A percentile compares a stretch with the other conserved stretches of the same genome.
Evolutionary conservation across 2,888 invertebrate species (phyloP).

Genomic region (Achlya flavicornis): DNA sequence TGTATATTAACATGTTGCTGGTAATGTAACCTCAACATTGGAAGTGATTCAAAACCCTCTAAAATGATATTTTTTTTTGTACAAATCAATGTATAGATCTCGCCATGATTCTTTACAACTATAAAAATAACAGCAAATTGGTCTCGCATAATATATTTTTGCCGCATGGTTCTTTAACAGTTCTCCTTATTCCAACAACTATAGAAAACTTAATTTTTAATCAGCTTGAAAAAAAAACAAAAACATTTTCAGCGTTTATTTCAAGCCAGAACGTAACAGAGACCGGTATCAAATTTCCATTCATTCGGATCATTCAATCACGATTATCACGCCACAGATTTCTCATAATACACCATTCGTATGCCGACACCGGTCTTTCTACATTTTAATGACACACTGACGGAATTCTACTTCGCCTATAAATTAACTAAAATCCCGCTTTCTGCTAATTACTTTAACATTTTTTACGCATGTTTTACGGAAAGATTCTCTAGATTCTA

Average conservation of each 20-base stretch:
- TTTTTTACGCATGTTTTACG: not conserved
- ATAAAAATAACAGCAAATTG: too few relatives aligned
- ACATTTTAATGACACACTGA: conserved; percentile 2
- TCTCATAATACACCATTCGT: not conserved
- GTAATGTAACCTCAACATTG: too few relatives aligned
- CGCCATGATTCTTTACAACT: too few relatives aligned
- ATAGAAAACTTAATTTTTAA: not conserved
- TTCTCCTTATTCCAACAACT: too few relatives aligned
- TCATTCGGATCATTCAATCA: not conserved
- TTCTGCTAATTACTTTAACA: conserved; percentile 2
- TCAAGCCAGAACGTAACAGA: not conserved
- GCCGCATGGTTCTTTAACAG: too few relatives aligned
- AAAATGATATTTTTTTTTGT: too few relatives aligned
- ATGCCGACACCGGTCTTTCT: conserved; percentile 1
- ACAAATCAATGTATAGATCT: too few relatives aligned
- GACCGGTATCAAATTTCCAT: not conserved
- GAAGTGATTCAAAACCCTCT: too few relatives aligned
- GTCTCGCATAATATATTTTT: too few relatives aligned
- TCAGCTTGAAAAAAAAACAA: too few relatives aligned
- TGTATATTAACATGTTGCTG: too few relatives aligned
- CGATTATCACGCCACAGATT: not conserved
- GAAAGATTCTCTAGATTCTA: not conserved
- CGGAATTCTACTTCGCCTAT: not conserved
- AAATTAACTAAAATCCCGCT: not conserved
- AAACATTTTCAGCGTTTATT: not conserved